Evolutionary conservation across 2,797 vertebrate genomes (phyloP).

Genomic region (Phylloscopus collybita): DNA sequence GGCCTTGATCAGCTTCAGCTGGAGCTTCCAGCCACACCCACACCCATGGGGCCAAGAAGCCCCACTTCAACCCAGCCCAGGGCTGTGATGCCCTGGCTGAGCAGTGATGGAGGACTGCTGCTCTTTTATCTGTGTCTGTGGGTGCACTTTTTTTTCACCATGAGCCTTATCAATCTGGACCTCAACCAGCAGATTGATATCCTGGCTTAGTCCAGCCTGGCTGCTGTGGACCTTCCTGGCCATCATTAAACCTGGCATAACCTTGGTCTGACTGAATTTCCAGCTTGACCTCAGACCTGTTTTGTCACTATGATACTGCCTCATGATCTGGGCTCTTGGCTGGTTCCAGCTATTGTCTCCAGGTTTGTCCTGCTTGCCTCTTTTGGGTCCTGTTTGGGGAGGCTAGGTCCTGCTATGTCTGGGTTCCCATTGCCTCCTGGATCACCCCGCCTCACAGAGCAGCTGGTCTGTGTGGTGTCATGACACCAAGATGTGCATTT

Average conservation of each 20-base stretch:
- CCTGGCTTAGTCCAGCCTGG: background rate
- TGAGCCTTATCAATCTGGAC: rapidly evolving
- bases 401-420: background rate
- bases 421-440: background rate
- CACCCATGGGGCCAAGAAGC: background rate
- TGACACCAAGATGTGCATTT: rapidly evolving
- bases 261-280: background rate
- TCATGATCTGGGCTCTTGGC: background rate
- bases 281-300: background rate
- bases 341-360: rapidly evolving
- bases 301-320: rapidly evolving
- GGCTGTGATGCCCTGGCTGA: rapidly evolving
- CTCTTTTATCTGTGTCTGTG: rapidly evolving
- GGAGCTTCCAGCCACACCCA: background rate
- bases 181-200: background rate
- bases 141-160: rapidly evolving
- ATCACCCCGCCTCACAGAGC: background rate
- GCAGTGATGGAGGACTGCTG: background rate
- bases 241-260: background rate
- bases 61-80: background rate
- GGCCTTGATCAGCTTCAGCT: background rate
- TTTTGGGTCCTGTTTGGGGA: background rate
- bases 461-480: background rate
- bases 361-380: background rate
- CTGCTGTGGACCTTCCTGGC: background rate